A percentile compares a stretch with the other conserved stretches of the same genome.
These are phyloP conservation scores for Etheostoma spectabile DNA, from an alignment of 2,113 vertebrate genomes.

Conservation along the genomic window DNA sequence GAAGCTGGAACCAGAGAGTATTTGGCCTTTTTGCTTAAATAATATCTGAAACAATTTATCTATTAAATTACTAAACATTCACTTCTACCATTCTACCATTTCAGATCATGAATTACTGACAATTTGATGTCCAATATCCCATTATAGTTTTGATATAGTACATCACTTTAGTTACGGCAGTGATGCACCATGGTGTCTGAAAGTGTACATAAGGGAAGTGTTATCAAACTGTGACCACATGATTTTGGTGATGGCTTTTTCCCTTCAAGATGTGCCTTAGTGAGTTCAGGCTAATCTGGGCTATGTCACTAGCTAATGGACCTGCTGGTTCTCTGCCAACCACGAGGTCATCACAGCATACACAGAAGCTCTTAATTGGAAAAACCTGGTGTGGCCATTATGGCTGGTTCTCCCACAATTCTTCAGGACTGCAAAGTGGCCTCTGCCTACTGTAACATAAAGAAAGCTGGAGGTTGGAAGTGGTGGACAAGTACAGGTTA, in stretches of 20 bases:
- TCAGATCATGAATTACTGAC: background rate
- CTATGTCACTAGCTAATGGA: slow-evolving; percentile 81
- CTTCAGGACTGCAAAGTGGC: slow-evolving; percentile 31
- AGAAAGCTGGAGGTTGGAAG: slow-evolving; percentile 21
- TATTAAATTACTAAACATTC: background rate
- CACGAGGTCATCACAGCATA: slow-evolving; percentile 88
- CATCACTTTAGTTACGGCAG: background rate
- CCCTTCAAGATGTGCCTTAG: slow-evolving; percentile 85
- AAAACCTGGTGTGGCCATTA: slow-evolving; percentile 82
- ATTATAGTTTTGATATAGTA: background rate
- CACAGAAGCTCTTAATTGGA: slow-evolving; percentile 86
- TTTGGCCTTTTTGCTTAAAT: background rate
- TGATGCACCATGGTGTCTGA: background rate
- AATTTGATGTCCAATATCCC: background rate
- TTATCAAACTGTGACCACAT: slow-evolving; percentile 87
- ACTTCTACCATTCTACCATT: background rate
- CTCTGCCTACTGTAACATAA: slow-evolving; percentile 27
- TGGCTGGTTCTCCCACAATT: slow-evolving; percentile 41
- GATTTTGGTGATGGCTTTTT: slow-evolving; percentile 78
- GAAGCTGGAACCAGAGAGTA: background rate
- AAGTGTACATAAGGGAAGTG: slow-evolving; percentile 70
- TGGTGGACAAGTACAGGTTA: background rate
- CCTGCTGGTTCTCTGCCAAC: slow-evolving; percentile 86
- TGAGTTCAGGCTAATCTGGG: slow-evolving; percentile 59
- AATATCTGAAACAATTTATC: background rate